phyloP scores from a whole-genome alignment of 1,140 invertebrate genomes.

The Lysiphlebus fabarum region DNA sequence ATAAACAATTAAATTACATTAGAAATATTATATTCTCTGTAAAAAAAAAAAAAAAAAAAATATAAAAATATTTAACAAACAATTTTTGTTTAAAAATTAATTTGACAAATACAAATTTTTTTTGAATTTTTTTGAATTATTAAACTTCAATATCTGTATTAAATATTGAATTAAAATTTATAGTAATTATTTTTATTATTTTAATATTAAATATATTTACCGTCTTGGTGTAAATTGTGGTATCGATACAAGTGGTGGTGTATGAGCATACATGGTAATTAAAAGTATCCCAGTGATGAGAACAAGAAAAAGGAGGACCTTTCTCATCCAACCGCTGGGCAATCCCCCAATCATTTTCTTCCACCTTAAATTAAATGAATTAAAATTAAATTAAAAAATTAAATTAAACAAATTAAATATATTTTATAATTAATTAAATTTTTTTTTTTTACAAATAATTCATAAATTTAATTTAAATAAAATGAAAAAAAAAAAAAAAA shows the following conservation, averaged over 20 bases:
- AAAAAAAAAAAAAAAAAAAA: no score
- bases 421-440: background rate
- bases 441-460: no score
- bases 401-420: background rate
- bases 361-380: slow-evolving; percentile 38
- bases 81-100: no score
- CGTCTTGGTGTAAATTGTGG: slow-evolving; percentile 47
- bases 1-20: no score
- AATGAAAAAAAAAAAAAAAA: background rate
- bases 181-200: slow-evolving; percentile 4
- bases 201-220: slow-evolving; percentile 40
- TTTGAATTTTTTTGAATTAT: no score
- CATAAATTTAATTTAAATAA: background rate
- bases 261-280: slow-evolving; percentile 56
- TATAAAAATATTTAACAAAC: no score
- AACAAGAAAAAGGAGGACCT: slow-evolving; percentile 55
- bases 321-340: slow-evolving; percentile 55
- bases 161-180: background rate
- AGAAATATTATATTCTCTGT: no score
- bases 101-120: no score
- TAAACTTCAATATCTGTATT: no score
- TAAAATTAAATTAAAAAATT: slow-evolving; percentile 17
- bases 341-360: slow-evolving; percentile 51
- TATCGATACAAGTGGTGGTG: slow-evolving; percentile 49
- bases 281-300: slow-evolving; percentile 55